Base-by-base conservation (phyloP, 2,888 invertebrate species). In the Amphipyra tragopoginis region DNA sequence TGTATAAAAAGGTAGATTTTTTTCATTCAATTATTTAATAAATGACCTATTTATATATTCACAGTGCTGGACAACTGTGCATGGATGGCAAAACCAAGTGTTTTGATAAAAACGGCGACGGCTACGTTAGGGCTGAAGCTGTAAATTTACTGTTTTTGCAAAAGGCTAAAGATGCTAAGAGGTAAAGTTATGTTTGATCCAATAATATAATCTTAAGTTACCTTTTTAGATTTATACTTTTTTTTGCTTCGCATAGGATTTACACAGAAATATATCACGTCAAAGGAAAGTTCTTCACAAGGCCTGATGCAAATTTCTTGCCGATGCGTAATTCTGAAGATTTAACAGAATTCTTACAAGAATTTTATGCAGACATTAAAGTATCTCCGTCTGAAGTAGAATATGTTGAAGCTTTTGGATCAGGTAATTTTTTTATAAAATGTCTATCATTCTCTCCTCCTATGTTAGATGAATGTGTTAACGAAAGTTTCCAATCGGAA, bases 51-150 rank as follows among this genome's bases (percentile, higher is more conserved):
- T n/a, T n/a, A n/a, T n/a, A n/a, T 29, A 7, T n/a, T 72, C 64
- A 0, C 76, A 87, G 82, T 40, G 77, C 76, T 8, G 85, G 80
- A 2, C 75, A 79, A n/a, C 36, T 83, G 8, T 82, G 84, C 11
- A 39, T 77, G 0, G 97, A 98, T 73, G 98, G 98, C 0, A 95
- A 95, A 64, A 98, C 98, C 84, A 97, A 97, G 79, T 96, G 97
- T 0, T 98, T 98, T 86, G 98, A 98, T 86, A 96, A 96, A 43
- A 93, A 96, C 44, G 97, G 96, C 1, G 95, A 96, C 79, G 98
- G 98, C 0, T 97, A 97, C 75, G 96, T 96, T 0, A 95, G 97
- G 43, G 96, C 97, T 52, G 97, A 98, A 86, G 96, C 97, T 0
- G 87, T 97, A 0, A 95, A 93, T 51, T 95, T 96, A 0, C 69